Base-by-base conservation (phyloP, 1,140 invertebrate genomes). In the Pogonus chalceus region DNA sequence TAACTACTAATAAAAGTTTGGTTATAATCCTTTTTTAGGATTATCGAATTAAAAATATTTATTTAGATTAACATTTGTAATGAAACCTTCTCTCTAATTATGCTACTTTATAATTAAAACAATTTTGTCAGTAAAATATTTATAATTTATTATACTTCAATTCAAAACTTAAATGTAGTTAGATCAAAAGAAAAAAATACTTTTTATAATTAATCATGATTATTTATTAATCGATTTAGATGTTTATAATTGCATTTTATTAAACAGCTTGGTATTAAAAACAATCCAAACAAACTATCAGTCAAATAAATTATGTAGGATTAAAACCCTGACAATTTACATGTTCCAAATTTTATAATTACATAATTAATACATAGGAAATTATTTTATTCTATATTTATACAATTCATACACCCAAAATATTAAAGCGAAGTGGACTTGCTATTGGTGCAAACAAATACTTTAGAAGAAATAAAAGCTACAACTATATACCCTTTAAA, bases 401-500 rank as follows among this genome's bases (percentile, higher is more conserved):
- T 43, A 43, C 37, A 43, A 43, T 43, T 43, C 37, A 43, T 43
- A 43, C 37, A 43, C 37, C 37, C 37, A 43, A 43, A 43, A 43
- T 43, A 43, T 43, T 43, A 43, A 43, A 43, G 37, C 37, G 37
- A 43, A 43, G 37, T 43, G 37, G 37, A 43, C 37, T 43, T 43
- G 37, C 37, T 43, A 43, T 43, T 31, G 37, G 37, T 43, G 37
- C 37, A 43, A 43, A 43, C 37, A 43, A 43, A 43, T 43, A 43
- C 37, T 43, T 43, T 43, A 9, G 37, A 43, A 43, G 18, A 43
- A 43, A 43, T 43, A 43, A 43, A 43, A 43, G 37, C 37, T 43
- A 43, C 37, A 43, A 43, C 37, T 60, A 61, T 56, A 76, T 60
- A 56, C 67, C 63, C 56, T 69, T 70, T 56, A 78, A 61, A 62